These are phyloP conservation scores for Scaptomyza tumidula DNA, from an alignment of 2,888 invertebrate species.

Conservation along the genomic window DNA sequence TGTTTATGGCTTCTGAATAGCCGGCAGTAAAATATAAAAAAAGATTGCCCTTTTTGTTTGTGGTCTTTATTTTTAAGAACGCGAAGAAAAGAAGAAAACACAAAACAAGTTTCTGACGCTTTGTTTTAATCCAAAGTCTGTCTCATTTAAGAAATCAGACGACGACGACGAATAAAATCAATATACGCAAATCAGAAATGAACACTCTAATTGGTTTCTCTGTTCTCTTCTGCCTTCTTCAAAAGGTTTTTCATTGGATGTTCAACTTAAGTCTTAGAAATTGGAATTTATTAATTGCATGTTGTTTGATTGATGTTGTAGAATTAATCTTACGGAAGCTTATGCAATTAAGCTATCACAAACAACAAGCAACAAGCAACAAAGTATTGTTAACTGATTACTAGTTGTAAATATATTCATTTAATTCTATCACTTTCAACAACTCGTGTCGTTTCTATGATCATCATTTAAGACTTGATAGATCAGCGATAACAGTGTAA, in stretches of 20 bases:
- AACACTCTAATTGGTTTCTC: slow-evolving; percentile 16
- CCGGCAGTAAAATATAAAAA: slow-evolving; percentile 1
- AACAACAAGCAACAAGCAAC: slow-evolving; percentile 1
- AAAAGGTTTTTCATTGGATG: neutral
- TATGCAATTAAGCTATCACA: too few relatives aligned
- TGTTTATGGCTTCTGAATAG: slow-evolving; percentile 7
- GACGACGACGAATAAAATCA: slow-evolving; percentile 68
- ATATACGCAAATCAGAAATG: slow-evolving; percentile 31
- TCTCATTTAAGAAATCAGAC: slow-evolving; percentile 27
- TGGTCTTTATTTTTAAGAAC: slow-evolving; percentile 13
- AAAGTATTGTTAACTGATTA: slow-evolving; percentile 13
- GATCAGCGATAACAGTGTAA: slow-evolving; percentile 24
- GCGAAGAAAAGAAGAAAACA: slow-evolving; percentile 15
- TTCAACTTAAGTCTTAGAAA: too few relatives aligned
- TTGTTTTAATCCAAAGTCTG: slow-evolving; percentile 29
- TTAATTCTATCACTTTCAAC: slow-evolving; percentile 25
- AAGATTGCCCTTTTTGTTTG: slow-evolving; percentile 18
- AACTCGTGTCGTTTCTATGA: neutral
- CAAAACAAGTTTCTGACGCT: slow-evolving; percentile 41
- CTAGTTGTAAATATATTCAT: slow-evolving; percentile 23
- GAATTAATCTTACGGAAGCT: slow-evolving; percentile 28
- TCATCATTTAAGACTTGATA: slow-evolving; percentile 26
- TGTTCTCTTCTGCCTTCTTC: neutral
- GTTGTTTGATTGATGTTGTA: neutral
- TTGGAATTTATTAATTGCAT: neutral